Conservation (phyloP, 2,797 vertebrate genomes). For the Propithecus perrieri region DNA sequence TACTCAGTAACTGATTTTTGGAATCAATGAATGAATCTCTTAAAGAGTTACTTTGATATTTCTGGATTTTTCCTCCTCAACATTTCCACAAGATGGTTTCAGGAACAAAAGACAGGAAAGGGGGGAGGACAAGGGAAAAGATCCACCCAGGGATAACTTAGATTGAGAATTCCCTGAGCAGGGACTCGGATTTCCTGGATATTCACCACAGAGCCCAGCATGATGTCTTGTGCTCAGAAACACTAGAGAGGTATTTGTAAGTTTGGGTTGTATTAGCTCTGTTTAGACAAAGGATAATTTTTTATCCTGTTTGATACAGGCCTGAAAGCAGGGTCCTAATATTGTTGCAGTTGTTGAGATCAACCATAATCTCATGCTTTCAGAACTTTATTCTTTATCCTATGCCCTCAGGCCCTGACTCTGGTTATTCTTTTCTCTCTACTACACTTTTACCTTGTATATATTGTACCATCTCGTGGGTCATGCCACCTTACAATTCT, state of each 20-base stretch:
- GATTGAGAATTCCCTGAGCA: background rate
- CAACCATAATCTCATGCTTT: background rate
- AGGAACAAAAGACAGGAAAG: background rate
- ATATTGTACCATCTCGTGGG: background rate
- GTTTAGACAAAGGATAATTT: background rate
- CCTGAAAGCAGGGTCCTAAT: background rate
- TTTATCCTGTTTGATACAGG: background rate
- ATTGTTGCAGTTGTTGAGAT: background rate
- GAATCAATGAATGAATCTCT: background rate
- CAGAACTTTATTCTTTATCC: background rate
- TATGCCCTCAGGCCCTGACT: background rate
- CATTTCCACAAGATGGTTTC: background rate
- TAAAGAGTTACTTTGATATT: background rate
- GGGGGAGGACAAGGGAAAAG: background rate
- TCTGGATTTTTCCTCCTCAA: background rate
- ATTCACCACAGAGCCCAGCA: background rate
- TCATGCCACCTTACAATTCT: background rate
- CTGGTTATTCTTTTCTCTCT: background rate
- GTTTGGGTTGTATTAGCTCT: background rate
- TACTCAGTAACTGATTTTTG: background rate
- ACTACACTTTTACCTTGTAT: background rate
- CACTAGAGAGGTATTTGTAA: background rate
- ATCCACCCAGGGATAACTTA: background rate
- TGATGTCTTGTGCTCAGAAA: background rate
- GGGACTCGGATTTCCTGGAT: background rate